Conservation (phyloP, 2,888 invertebrate species). For the Hydroisotoma schaefferi region DNA sequence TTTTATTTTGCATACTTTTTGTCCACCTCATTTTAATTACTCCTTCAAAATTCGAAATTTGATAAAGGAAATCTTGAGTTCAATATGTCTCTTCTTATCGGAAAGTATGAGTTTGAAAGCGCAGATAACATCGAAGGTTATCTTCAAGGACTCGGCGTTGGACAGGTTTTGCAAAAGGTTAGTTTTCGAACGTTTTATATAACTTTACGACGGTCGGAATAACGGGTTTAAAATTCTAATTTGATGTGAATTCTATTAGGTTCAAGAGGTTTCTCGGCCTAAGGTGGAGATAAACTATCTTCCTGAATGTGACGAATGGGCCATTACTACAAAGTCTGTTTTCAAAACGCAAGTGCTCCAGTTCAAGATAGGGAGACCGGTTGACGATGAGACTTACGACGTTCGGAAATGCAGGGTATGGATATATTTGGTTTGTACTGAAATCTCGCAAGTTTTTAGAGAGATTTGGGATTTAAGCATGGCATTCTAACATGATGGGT, state of each 20-base stretch:
- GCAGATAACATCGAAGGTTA: constrained; percentile 41
- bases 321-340: constrained; percentile 27
- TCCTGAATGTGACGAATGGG: constrained; percentile 23
- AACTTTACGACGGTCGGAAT: neutral
- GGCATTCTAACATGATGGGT: too few species aligned
- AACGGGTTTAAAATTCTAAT: neutral
- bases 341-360: constrained; percentile 27
- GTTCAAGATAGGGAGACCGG: constrained; percentile 23
- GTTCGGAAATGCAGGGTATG: constrained; percentile 35
- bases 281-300: constrained; percentile 24
- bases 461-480: too few species aligned
- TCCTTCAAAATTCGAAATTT: too few species aligned
- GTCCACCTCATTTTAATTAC: too few species aligned
- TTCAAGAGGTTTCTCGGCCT: constrained; percentile 36
- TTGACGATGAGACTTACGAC: constrained; percentile 42
- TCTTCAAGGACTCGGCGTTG: constrained; percentile 38
- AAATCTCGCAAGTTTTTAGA: neutral
- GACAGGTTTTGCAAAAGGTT: constrained; percentile 41
- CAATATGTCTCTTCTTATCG: constrained; percentile 14
- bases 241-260: neutral
- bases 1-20: too few species aligned
- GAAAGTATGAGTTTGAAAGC: constrained; percentile 29
- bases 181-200: neutral
- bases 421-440: neutral
- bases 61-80: too few species aligned